Base-by-base conservation (phyloP, 2,113 vertebrate genomes). In the Lanius collurio region DNA sequence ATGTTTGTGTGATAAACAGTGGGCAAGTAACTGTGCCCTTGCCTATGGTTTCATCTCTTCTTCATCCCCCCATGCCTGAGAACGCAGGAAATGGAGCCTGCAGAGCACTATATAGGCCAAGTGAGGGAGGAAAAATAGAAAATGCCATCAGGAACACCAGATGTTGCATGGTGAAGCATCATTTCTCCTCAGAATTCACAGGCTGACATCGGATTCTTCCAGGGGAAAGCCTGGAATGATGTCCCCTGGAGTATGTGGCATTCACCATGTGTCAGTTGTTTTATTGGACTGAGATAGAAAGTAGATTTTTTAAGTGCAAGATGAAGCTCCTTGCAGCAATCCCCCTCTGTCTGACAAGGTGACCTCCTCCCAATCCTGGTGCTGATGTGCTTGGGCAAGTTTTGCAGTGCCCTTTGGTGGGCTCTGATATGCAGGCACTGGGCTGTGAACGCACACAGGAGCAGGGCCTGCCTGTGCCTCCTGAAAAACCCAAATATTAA, bases 121-220 rank as follows among this genome's bases (percentile, higher is more conserved):
- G 86, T 85, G 59, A 80, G 53, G 49, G 41, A 71, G 42, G 79
- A 52, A 63, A 73, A 80, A 59, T 3, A 35, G 83, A n/a, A 47
- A 67, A 52, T 4, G 10, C 42, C 0, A 1, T 39, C 53, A 76
- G 87, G 71, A 89, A 5, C 31, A 5, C 27, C 78, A 93, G 82
- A 55, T 87, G 74, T 68, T 87, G 74, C 70, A 55, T 1, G 2
- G 52, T 6, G 18, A 35, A 82, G 62, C 70, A 71, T n/a, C 69
- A 18, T 79, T 56, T 41, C 3, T 46, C 69, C 62, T 52, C 65
- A 50, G 39, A 50, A 55, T 28, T 41, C 39, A 6, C 59, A 74
- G 59, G 46, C 79, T 59, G 65, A 62, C 0, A 0, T 13, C 0
- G 0, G 2, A 31, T 31, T 16, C 2, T 64, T 87, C 41, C 16